These are phyloP conservation scores for Drosophila maculinotata DNA, from an alignment of 2,888 invertebrate genomes.

Conservation along the genomic window DNA sequence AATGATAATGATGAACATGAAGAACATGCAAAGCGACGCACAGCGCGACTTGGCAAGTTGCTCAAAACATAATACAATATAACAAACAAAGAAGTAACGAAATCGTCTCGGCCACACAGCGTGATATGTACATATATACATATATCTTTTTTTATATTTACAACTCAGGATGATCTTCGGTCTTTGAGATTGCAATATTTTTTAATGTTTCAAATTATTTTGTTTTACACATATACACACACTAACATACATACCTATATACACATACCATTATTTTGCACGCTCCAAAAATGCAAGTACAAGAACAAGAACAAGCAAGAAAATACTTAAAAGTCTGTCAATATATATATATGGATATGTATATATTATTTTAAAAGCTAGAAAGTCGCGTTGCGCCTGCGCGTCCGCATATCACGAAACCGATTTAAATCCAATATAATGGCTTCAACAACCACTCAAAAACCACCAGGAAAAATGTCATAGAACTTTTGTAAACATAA, in stretches of 20 bases:
- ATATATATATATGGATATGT: slow-evolving; percentile 46
- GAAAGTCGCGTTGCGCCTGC: slow-evolving; percentile 70
- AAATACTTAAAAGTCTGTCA: slow-evolving; percentile 69
- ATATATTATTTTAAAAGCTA: slow-evolving; percentile 55
- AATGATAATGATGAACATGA: slow-evolving; percentile 7
- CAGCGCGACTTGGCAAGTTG: slow-evolving; percentile 74
- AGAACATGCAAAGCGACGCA: slow-evolving; percentile 68
- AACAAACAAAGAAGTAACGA: slow-evolving; percentile 40
- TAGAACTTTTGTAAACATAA: slow-evolving; percentile 13
- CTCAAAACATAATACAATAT: slow-evolving; percentile 48
- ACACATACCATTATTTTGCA: slow-evolving; percentile 41
- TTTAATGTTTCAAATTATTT: slow-evolving; percentile 5
- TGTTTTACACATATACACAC: slow-evolving; percentile 12
- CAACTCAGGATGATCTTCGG: slow-evolving; percentile 39
- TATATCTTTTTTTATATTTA: slow-evolving; percentile 39
- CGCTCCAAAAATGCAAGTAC: slow-evolving; percentile 74
- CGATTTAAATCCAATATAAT: slow-evolving; percentile 29
- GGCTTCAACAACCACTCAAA: slow-evolving; percentile 58
- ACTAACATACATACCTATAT: slow-evolving; percentile 6
- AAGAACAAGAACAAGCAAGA: slow-evolving; percentile 38
- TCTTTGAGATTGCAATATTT: slow-evolving; percentile 43
- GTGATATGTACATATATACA: slow-evolving; percentile 73
- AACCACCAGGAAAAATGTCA: slow-evolving; percentile 27
- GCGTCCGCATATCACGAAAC: slow-evolving; percentile 67
- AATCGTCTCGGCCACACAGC: slow-evolving; percentile 66